These are phyloP conservation scores for Aphis gossypii DNA, from an alignment of 1,140 invertebrate species.

Conservation along the genomic window DNA sequence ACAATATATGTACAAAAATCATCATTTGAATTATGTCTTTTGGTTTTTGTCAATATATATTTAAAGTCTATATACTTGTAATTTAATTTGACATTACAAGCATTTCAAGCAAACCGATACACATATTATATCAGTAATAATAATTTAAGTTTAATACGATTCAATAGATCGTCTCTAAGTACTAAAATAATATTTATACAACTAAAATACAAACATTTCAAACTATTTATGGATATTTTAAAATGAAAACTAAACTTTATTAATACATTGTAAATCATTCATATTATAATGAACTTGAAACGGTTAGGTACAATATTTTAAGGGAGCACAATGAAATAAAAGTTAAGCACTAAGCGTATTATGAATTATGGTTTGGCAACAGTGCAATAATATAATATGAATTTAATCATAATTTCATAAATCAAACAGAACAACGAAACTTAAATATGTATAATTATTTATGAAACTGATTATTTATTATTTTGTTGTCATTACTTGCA, in stretches of 20 bases:
- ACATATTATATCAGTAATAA: not conserved
- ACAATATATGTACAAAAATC: not conserved
- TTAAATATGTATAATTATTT: not conserved
- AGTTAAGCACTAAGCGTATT: not conserved
- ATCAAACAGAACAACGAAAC: not conserved
- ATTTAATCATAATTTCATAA: not conserved
- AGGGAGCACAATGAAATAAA: not conserved
- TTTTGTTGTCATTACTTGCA: conserved; percentile 60
- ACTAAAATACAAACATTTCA: not conserved
- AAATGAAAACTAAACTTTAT: not conserved
- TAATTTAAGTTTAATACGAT: not conserved
- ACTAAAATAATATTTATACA: not conserved
- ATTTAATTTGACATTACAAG: not conserved
- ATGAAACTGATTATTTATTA: not conserved
- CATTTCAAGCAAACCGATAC: not conserved
- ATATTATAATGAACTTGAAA: not conserved
- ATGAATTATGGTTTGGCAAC: not conserved
- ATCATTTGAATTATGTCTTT: not conserved
- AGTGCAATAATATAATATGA: not conserved
- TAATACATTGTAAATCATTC: not conserved
- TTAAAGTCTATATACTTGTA: not conserved
- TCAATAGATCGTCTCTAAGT: not conserved
- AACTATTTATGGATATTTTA: not conserved
- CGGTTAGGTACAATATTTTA: not conserved
- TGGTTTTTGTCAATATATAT: not conserved